Conservation (phyloP, 2,113 vertebrate species). For the Phycodurus eques region DNA sequence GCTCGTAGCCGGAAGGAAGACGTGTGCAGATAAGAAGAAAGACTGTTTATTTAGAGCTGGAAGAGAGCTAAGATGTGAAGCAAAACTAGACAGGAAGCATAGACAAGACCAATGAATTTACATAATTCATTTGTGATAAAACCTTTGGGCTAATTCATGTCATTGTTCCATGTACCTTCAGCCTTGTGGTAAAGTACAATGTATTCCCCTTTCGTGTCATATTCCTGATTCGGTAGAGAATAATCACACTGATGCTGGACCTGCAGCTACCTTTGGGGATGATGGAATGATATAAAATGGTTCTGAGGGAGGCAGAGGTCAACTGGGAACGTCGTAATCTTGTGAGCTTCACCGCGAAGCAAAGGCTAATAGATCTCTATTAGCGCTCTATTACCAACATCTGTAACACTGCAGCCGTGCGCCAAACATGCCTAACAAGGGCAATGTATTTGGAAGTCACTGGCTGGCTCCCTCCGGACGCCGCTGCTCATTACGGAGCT, state of each 20-base stretch:
- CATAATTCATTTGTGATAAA: slow-evolving; percentile 98
- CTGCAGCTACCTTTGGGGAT: slow-evolving; percentile 52
- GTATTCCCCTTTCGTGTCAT: slow-evolving; percentile 65
- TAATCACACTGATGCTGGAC: slow-evolving; percentile 9
- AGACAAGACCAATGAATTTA: slow-evolving; percentile 96
- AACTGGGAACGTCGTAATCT: slow-evolving; percentile 50
- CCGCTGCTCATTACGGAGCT: slow-evolving; percentile 66
- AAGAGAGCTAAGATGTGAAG: slow-evolving; percentile 81
- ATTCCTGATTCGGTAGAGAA: slow-evolving; percentile 6
- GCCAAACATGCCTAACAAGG: slow-evolving; percentile 76
- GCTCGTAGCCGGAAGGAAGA: slow-evolving; percentile 98
- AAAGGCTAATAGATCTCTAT: slow-evolving; percentile 75
- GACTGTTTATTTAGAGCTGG: slow-evolving; percentile 94
- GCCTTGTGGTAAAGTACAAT: slow-evolving; percentile 79
- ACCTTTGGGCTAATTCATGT: slow-evolving; percentile 98
- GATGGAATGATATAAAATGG: slow-evolving; percentile 59
- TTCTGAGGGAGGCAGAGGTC: slow-evolving; percentile 54
- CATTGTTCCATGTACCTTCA: slow-evolving; percentile 98
- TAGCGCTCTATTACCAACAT: slow-evolving; percentile 75
- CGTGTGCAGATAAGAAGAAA: slow-evolving; percentile 92
- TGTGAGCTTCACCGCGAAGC: slow-evolving; percentile 49
- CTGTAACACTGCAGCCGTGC: slow-evolving; percentile 66
- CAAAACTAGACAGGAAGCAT: slow-evolving; percentile 79
- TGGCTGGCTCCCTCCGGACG: slow-evolving; percentile 63
- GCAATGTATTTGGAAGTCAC: slow-evolving; percentile 76